Conservation (phyloP, 2,797 vertebrate genomes). For the Parauchenoglanis punctatus region DNA sequence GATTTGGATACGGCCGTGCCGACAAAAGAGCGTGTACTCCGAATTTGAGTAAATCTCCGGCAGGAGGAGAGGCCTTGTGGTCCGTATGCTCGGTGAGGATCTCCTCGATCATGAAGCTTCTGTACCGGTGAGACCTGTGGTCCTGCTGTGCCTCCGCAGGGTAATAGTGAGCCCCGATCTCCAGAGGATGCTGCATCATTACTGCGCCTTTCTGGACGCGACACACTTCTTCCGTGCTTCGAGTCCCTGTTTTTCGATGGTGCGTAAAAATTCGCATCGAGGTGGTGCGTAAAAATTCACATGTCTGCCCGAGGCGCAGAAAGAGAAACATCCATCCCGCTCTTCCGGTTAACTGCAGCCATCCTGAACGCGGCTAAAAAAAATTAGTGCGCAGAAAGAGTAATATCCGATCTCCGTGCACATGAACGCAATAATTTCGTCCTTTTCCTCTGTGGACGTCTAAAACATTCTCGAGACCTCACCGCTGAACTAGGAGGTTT, state of each 20-base stretch:
- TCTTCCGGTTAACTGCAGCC: conserved; percentile 11
- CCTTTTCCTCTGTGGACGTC: conserved; percentile 16
- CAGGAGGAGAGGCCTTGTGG: conserved; percentile 82
- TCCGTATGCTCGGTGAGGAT: conserved; percentile 92
- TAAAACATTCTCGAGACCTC: conserved; percentile 36
- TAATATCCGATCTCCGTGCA: conserved; percentile 5
- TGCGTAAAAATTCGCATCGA: conserved; percentile 48
- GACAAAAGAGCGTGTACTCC: conserved; percentile 92
- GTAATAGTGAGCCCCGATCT: conserved; percentile 86
- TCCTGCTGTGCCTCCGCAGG: conserved; percentile 85
- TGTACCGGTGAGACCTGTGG: conserved; percentile 91
- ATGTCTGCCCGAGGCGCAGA: conserved; percentile 23
- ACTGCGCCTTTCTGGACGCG: conserved; percentile 23
- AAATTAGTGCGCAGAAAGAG: not conserved
- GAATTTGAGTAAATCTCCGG: conserved; percentile 91
- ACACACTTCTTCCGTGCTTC: conserved; percentile 44
- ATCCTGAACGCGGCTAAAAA: conserved; percentile 13
- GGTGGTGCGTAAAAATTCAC: conserved; percentile 25
- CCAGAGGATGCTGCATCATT: conserved; percentile 90
- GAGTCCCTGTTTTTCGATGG: conserved; percentile 22
- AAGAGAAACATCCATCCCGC: conserved; percentile 34
- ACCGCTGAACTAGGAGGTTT: conserved; percentile 25
- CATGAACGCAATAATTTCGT: not conserved
- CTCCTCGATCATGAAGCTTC: conserved; percentile 99
- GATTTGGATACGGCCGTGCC: conserved; percentile 89